These are phyloP conservation scores for Azorinus chamasolen DNA, from an alignment of 2,888 invertebrate species.

Conservation along the genomic window DNA sequence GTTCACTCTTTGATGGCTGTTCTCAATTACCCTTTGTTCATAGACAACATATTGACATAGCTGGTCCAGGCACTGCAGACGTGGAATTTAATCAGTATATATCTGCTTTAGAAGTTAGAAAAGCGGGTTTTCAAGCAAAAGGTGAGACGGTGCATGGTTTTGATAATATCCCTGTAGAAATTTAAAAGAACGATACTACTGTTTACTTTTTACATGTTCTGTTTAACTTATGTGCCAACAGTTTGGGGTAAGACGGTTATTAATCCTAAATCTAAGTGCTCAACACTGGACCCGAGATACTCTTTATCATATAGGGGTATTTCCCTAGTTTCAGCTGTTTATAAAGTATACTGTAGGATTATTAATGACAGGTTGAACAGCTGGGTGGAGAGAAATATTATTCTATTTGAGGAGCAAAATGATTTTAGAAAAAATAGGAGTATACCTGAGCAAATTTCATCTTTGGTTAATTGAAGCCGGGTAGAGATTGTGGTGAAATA, in stretches of 20 bases:
- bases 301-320: not conserved
- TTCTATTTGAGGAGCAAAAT: constrained; percentile 4
- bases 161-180: constrained; percentile 3
- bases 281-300: not conserved
- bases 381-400: not conserved
- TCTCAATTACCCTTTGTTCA: too few relatives aligned
- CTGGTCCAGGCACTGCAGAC: too few relatives aligned
- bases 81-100: too few relatives aligned
- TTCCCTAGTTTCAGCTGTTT: not conserved
- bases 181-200: not conserved
- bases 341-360: constrained; percentile 4
- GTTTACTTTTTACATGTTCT: not conserved
- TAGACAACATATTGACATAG: too few relatives aligned
- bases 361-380: not conserved
- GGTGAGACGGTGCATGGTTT: not conserved
- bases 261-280: not conserved
- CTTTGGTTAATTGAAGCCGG: not conserved
- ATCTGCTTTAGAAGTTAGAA: constrained; percentile 3
- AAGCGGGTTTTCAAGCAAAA: not conserved
- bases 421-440: constrained; percentile 9
- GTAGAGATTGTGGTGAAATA: too few relatives aligned
- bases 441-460: not conserved
- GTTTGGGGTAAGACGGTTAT: constrained; percentile 6
- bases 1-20: too few relatives aligned
- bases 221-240: constrained; percentile 9